Base-by-base conservation (phyloP, 2,888 invertebrate genomes). In the Nemapogon koenigi region DNA sequence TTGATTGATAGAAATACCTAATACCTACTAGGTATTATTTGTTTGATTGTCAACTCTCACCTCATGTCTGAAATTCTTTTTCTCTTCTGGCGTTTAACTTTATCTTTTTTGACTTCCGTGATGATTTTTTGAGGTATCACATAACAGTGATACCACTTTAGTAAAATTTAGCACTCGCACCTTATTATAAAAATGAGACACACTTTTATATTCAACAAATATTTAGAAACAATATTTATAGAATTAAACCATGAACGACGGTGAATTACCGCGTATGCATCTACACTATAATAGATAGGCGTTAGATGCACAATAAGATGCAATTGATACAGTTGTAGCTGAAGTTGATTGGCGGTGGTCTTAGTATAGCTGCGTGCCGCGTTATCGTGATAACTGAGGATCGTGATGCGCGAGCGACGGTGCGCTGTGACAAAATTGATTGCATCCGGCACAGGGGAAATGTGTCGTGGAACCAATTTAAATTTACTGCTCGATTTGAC, bases 381-480 rank as follows among this genome's bases (percentile, higher is more conserved):
- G 33, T 33, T 33, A 33, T 33, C 19, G 19, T 19, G 19, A 33
- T 33, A 33, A 33, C 33, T 33, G 33, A 18, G 11, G 33, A 19
- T 19, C 19, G 13, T 19, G n/a, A 49, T 55, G 66, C 59, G 60
- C 50, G 55, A 56, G 53, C 60, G 55, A 57, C 52, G 52, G 50
- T 55, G 49, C 55, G 57, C 53, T 58, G 16, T 31, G 31, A 19
- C 28, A 64, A 68, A 79, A 80, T 80, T 80, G 78, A 68, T 62
- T 55, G 58, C 70, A 78, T 80, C 79, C 79, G 79, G 79, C 59
- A 48, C 57, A 62, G 69, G 68, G 76, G 78, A 78, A 76, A 78
- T 71, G 70, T 68, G 73, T 66, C 65, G 66, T 79, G 62, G 72
- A 71, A 52, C 75, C 83, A 60, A 83, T 82, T 55, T 76, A 70